Conservation (phyloP, 2,888 invertebrate species). For the Endomychus coccineus region DNA sequence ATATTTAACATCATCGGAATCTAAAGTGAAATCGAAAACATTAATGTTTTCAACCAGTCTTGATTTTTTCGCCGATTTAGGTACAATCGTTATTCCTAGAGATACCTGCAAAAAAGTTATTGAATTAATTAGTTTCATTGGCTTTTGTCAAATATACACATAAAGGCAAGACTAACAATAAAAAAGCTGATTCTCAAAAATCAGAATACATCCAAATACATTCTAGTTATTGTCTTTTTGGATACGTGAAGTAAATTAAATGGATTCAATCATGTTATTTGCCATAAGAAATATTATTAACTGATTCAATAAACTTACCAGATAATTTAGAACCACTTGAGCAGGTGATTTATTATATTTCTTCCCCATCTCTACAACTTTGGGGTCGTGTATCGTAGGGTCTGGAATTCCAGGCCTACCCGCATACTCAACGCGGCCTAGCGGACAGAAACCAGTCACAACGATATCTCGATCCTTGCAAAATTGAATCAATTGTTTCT, state of each 20-base stretch:
- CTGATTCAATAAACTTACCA: too few relatives aligned
- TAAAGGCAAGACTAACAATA: too few relatives aligned
- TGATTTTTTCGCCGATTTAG: slow-evolving; percentile 71
- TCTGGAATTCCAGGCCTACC: slow-evolving; percentile 44
- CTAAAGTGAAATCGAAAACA: slow-evolving; percentile 68
- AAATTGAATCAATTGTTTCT: slow-evolving; percentile 60
- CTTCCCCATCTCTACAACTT: slow-evolving; percentile 48
- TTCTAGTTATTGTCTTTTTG: too few relatives aligned
- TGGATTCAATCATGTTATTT: too few relatives aligned
- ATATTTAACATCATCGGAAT: slow-evolving; percentile 56
- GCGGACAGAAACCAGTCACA: slow-evolving; percentile 66
- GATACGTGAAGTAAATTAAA: too few relatives aligned
- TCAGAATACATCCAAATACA: too few relatives aligned
- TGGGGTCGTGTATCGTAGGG: slow-evolving; percentile 50
- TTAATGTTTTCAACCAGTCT: slow-evolving; percentile 64
- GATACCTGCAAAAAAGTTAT: too few relatives aligned
- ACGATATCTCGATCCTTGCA: slow-evolving; percentile 57
- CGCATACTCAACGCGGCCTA: slow-evolving; percentile 53
- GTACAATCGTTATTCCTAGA: slow-evolving; percentile 54
- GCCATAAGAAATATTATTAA: too few relatives aligned
- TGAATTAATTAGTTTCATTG: too few relatives aligned
- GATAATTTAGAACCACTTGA: slow-evolving; percentile 56
- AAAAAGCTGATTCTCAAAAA: too few relatives aligned
- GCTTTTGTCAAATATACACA: too few relatives aligned
- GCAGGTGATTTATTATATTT: slow-evolving; percentile 59